A percentile compares a stretch with the other conserved stretches of the same genome.
phyloP scores from a whole-genome alignment of 2,113 vertebrate species.

The Fregetta grallaria region DNA sequence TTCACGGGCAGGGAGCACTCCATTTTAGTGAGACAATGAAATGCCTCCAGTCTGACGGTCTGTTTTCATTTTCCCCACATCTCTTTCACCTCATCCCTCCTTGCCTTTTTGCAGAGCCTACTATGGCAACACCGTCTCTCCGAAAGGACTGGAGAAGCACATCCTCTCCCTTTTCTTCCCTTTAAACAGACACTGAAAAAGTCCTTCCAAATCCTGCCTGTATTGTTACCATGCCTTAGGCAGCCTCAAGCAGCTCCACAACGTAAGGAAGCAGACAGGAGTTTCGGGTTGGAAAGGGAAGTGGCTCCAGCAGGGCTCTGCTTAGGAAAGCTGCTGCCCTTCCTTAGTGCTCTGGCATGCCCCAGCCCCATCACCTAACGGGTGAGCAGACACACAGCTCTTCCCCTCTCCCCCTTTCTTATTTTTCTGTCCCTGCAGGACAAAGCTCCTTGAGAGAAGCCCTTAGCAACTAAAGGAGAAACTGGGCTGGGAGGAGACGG shows the following conservation, averaged over 20 bases:
- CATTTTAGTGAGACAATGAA: neutral
- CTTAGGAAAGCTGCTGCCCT: neutral
- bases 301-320: neutral
- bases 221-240: neutral
- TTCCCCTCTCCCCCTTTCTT: neutral
- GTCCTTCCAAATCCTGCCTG: neutral
- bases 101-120: neutral
- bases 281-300: neutral
- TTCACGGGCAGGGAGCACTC: rapidly evolving
- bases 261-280: neutral
- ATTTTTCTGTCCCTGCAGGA: neutral
- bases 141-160: neutral
- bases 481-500: neutral
- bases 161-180: neutral
- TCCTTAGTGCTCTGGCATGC: neutral
- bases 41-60: neutral
- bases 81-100: neutral
- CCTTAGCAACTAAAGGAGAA: neutral
- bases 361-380: rapidly evolving
- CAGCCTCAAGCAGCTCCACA: rapidly evolving
- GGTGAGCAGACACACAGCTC: neutral
- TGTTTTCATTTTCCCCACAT: neutral
- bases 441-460: neutral
- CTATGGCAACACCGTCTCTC: neutral
- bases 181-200: neutral